Conservation (phyloP, 2,113 vertebrate species). For the Cyanoderma ruficeps region DNA sequence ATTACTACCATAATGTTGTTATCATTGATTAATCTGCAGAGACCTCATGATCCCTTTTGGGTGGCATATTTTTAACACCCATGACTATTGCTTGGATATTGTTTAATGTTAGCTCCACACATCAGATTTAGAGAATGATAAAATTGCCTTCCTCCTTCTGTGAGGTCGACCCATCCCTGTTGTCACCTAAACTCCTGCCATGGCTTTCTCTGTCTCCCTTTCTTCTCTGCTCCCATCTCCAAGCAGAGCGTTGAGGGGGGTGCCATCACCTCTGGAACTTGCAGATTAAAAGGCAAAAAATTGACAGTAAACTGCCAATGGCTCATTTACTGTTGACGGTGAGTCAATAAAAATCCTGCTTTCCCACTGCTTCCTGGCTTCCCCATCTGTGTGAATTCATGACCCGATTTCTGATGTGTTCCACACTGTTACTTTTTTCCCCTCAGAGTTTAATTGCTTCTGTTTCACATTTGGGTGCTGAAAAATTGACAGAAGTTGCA, state of each 20-base stretch:
- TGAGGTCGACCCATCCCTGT: not conserved
- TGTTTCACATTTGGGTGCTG: constrained; percentile 73
- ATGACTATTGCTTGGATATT: not conserved
- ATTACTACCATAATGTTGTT: not conserved
- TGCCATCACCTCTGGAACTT: constrained; percentile 52
- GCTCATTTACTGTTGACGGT: constrained; percentile 69
- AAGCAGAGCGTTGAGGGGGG: not conserved
- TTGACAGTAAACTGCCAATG: constrained; percentile 65
- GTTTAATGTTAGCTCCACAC: constrained; percentile 3
- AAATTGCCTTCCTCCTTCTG: not conserved
- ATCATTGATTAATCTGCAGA: constrained; percentile 37
- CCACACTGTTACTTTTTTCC: constrained; percentile 70
- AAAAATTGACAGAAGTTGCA: constrained; percentile 72
- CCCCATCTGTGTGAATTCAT: constrained; percentile 74
- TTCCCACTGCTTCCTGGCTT: constrained; percentile 68
- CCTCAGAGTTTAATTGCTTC: constrained; percentile 74
- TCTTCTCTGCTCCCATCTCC: not conserved
- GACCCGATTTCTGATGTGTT: constrained; percentile 73
- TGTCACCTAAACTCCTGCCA: not conserved
- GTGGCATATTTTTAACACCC: not conserved
- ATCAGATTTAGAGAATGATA: not conserved
- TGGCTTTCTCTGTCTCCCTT: not conserved
- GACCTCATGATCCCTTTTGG: not conserved
- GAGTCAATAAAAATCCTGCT: constrained; percentile 70
- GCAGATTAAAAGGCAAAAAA: constrained; percentile 65